These are phyloP conservation scores for Cynoglossus semilaevis DNA, from an alignment of 2,113 vertebrate species.

Conservation along the genomic window DNA sequence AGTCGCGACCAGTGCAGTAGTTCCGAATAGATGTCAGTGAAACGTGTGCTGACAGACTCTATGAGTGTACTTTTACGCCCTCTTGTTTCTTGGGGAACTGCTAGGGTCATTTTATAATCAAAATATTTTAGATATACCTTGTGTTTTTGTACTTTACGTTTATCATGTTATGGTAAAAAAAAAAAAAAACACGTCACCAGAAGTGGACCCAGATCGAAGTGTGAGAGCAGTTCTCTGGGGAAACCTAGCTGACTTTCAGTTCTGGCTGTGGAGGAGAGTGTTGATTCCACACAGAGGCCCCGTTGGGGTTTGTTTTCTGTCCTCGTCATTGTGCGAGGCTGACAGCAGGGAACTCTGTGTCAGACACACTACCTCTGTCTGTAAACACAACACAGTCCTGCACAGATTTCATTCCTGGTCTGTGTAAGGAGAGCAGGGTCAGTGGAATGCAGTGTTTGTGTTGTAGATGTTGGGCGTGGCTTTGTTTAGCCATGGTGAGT, in stretches of 20 bases:
- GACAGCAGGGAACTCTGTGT: slow-evolving; percentile 16
- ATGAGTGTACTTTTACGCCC: too few species aligned
- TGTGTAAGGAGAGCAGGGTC: not conserved
- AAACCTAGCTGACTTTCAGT: slow-evolving; percentile 33
- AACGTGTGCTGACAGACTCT: too few species aligned
- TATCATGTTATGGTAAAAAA: too few species aligned
- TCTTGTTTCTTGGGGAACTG: too few species aligned
- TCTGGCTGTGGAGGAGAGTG: slow-evolving; percentile 36
- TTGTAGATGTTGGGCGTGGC: slow-evolving; percentile 43
- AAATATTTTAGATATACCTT: too few species aligned
- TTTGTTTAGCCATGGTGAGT: slow-evolving; percentile 19
- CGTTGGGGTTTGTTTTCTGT: slow-evolving; percentile 22
- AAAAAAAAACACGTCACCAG: slow-evolving; percentile 1
- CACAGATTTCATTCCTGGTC: not conserved
- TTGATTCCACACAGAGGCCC: slow-evolving; percentile 27
- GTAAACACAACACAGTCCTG: not conserved
- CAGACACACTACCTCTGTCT: slow-evolving; percentile 3
- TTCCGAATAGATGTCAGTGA: too few species aligned
- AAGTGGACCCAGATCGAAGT: slow-evolving; percentile 5
- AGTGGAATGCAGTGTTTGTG: slow-evolving; percentile 52
- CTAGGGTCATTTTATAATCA: too few species aligned
- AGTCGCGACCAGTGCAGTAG: too few species aligned
- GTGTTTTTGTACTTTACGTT: too few species aligned
- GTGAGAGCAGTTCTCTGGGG: slow-evolving; percentile 12
- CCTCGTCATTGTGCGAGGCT: slow-evolving; percentile 17